Evolutionary conservation across 2,797 vertebrate species (phyloP), one percentile per base, ranked within the genome.

Genomic region (Acanthiza pusilla): DNA sequence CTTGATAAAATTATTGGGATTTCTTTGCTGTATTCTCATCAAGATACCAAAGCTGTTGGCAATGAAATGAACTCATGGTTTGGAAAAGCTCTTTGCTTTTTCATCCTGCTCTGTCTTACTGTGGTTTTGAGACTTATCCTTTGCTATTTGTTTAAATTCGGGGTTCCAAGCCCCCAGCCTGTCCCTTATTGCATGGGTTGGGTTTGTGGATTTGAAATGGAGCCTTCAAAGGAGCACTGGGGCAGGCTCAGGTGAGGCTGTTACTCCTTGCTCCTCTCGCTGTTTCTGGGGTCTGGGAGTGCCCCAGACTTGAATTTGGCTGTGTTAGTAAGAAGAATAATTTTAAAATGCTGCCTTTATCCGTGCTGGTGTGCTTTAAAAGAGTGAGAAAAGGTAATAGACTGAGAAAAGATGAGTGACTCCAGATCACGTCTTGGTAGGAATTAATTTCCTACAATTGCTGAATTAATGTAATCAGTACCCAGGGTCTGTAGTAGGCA

Each of bases 391-490:
- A 78, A 89, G 26, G 15, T 68, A 29, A 79, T 5, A 30, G 13
- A 67, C 36, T 48, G 63, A 89, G 48, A 72, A 89, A 62, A 40
- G 30, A 36, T 45, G 43, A 89, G 43, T 42, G 85, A 65, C 58
- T 80, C 61, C 62, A 84, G 85, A 72, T 81, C 62, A 20, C 0
- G 0, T 62, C 55, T 84, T 32, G 27, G 29, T 78, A 68, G 47
- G 66, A 91, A 94, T 80, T 77, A 48, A 92, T 93, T 89, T 83
- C 58, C 76, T 94, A 60, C 65, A 83, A 14, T 79, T 91, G 78
- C 81, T 78, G 74, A 66, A 88, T 91, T 86, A 73, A 67, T 73
- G 80, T 84, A 27, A 78, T 94, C 55, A n/a, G 76, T 70, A 76
- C 34, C 38, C 38, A 72, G 38, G 17, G 17, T n/a, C 74, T 91